phyloP scores from a whole-genome alignment of 2,888 invertebrate genomes.

The Cylloceria caligata region DNA sequence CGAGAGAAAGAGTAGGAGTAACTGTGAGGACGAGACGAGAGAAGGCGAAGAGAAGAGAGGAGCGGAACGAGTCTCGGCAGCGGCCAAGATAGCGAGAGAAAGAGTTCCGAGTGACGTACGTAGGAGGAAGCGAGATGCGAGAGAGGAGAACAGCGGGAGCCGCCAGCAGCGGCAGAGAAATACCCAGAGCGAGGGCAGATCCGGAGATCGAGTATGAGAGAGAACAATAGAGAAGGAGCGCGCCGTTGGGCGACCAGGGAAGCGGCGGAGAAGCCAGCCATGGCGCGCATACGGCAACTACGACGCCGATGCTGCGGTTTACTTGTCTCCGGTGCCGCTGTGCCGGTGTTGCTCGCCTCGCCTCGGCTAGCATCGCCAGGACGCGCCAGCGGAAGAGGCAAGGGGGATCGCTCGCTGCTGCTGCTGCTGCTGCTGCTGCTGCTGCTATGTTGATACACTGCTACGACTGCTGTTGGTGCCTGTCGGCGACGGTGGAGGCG shows the following conservation, averaged over 20 bases:
- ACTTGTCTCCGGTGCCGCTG: constrained; percentile 58
- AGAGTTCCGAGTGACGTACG: constrained; percentile 46
- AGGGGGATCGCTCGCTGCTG: constrained; percentile 27
- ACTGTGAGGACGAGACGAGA: constrained; percentile 46
- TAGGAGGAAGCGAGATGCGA: constrained; percentile 50
- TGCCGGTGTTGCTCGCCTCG: constrained; percentile 56
- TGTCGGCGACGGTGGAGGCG: constrained; percentile 38
- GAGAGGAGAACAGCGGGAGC: constrained; percentile 37
- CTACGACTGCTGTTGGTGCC: constrained; percentile 6
- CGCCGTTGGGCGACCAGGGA: constrained; percentile 52
- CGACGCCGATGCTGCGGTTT: constrained; percentile 65
- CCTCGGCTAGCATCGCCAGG: constrained; percentile 55
- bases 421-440: constrained; percentile 18
- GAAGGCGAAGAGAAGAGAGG: constrained; percentile 44
- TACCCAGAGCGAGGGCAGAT: constrained; percentile 56
- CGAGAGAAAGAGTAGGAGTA: constrained; percentile 48
- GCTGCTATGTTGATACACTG: constrained; percentile 17
- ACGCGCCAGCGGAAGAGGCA: constrained; percentile 63
- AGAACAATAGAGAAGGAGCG: constrained; percentile 39
- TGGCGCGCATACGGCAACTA: constrained; percentile 63
- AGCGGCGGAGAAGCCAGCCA: constrained; percentile 67
- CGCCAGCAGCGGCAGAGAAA: constrained; percentile 42
- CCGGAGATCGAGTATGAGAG: constrained; percentile 53
- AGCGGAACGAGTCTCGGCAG: constrained; percentile 59
- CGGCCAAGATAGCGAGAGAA: constrained; percentile 58